Evolutionary conservation across 1,140 invertebrate species (phyloP).

Genomic region (Bombus pascuorum): DNA sequence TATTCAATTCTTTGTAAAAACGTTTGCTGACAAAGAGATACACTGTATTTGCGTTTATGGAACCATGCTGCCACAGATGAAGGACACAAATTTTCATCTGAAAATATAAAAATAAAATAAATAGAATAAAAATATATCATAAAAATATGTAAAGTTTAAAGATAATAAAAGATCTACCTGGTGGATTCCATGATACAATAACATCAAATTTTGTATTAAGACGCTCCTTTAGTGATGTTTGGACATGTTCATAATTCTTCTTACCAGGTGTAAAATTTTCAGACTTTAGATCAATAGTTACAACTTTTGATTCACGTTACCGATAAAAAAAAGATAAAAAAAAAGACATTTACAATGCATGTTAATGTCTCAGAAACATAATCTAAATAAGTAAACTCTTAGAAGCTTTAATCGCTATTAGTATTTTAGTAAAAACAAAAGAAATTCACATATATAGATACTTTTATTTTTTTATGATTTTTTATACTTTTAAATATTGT

Average conservation of each 20-base stretch:
- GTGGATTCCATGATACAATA: constrained; percentile 83
- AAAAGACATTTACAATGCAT: background rate
- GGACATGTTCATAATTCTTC: constrained; percentile 81
- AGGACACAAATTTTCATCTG: constrained; percentile 83
- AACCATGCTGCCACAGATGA: constrained; percentile 86
- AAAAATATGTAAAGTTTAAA: constrained; percentile 23
- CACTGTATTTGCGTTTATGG: constrained; percentile 76
- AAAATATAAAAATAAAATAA: constrained; percentile 63
- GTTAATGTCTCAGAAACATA: background rate
- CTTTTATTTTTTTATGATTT: background rate
- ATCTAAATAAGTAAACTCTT: constrained; percentile 1
- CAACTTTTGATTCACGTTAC: constrained; percentile 76
- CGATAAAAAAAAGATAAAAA: constrained; percentile 63
- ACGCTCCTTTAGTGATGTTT: constrained; percentile 75
- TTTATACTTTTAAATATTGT: background rate
- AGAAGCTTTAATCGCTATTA: background rate
- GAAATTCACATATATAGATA: constrained; percentile 10
- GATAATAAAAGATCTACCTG: constrained; percentile 72
- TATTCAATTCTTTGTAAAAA: constrained; percentile 71
- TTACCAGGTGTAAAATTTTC: constrained; percentile 81
- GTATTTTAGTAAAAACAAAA: background rate
- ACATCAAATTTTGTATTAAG: constrained; percentile 79
- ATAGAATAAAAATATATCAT: background rate
- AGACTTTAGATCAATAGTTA: constrained; percentile 82
- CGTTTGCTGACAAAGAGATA: constrained; percentile 79